Percentiles rank a stretch among this genome's conserved stretches.
Evolutionary conservation across 2,797 vertebrate species (phyloP).

Genomic region (Pelochelys cantorii): DNA sequence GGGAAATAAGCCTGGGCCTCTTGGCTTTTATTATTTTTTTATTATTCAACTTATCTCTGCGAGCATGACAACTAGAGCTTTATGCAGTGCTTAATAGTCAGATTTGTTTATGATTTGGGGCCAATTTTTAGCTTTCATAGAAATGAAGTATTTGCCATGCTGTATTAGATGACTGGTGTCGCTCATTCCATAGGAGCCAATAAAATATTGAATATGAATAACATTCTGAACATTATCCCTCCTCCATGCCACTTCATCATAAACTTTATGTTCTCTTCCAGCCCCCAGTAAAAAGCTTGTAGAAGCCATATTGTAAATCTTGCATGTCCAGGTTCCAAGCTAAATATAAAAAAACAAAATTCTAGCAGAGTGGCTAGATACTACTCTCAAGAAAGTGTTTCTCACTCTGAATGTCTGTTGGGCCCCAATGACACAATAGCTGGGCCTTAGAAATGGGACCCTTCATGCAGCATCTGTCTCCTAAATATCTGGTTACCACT

Average conservation of each 20-base stretch:
- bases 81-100: slow-evolving; percentile 18
- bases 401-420: rapidly evolving
- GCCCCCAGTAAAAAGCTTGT: slow-evolving; percentile 28
- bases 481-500: neutral
- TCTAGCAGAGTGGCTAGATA: neutral
- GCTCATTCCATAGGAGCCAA: slow-evolving; percentile 48
- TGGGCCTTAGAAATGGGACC: neutral
- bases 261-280: slow-evolving; percentile 9
- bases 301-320: slow-evolving; percentile 6
- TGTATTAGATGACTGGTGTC: slow-evolving; percentile 7
- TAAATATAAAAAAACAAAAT: neutral
- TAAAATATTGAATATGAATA: slow-evolving; percentile 43
- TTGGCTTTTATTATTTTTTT: slow-evolving; percentile 51
- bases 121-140: slow-evolving; percentile 26
- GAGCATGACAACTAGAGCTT: slow-evolving; percentile 14
- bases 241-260: slow-evolving; percentile 29
- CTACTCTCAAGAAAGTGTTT: neutral
- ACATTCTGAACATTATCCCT: slow-evolving; percentile 42
- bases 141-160: slow-evolving; percentile 2
- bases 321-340: slow-evolving; percentile 20
- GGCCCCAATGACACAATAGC: neutral
- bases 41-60: slow-evolving; percentile 36
- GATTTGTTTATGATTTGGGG: slow-evolving; percentile 35
- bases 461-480: neutral
- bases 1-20: slow-evolving; percentile 7